Base-by-base conservation (phyloP, 2,888 invertebrate species). In the Zygaena filipendulae region DNA sequence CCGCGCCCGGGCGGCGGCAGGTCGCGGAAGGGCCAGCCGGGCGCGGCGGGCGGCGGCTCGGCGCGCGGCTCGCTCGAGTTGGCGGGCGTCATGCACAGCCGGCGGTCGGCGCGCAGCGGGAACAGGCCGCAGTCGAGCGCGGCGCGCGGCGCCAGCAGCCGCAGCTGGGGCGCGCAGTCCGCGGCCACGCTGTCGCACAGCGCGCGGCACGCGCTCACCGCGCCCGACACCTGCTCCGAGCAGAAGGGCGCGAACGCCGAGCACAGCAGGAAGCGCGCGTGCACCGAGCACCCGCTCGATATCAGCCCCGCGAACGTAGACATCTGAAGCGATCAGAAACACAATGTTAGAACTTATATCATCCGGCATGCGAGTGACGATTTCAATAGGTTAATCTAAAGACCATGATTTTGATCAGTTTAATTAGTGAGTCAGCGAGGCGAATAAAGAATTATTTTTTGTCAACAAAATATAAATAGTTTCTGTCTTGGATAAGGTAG, bases 191-290 rank as follows among this genome's bases (percentile, higher is more conserved):
- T 85, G 52, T 91, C 87, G 67, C 95, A 95, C 42, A 95, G 87
- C 12, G 90, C 88, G 36, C 91, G 84, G 69, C 95, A 95, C 6
- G 92, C 90, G 34, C 91, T 90, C 36, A 95, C 91, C 21, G 92
- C 88, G 46, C 89, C 89, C 13, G 89, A 86, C 39, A 92, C 90
- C 62, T 92, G 88, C 52, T 91, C 90, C 14, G 93, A 92, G 69
- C 95, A 96, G 62, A 96, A 88, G 19, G 95, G 95, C 6, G 92
- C 91, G 66, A 92, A 92, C 28, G 95, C 88, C 9, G 94, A 91
- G 75, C 95, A 96, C 36, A 96, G 84, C 55, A 95, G 88, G 66
- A 95, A 91, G 43, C 90, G 85, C 21, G 92, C 84, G 52, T 92
- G 88, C 32, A 84, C 80, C 3, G 92, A 92, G 59, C 95, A 95